Percentiles rank a stretch among this genome's conserved stretches.
These are phyloP conservation scores for Ylistrum balloti DNA, from an alignment of 1,140 invertebrate genomes.

Conservation along the genomic window DNA sequence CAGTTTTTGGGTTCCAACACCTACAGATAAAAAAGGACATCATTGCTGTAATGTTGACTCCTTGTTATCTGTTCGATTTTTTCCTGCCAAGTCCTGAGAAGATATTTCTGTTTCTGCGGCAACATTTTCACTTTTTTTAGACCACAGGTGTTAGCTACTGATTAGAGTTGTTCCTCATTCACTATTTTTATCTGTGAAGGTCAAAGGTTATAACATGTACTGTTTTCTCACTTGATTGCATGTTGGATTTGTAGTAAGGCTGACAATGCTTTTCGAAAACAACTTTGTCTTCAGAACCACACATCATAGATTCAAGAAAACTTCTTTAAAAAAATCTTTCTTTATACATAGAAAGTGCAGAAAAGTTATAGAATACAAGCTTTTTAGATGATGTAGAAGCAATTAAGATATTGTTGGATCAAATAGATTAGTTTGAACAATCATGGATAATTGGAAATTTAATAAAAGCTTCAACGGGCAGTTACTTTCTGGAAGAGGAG, in stretches of 20 bases:
- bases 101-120: not conserved
- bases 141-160: not conserved
- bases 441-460: too few species aligned
- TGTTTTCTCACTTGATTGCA: not conserved
- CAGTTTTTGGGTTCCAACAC: not conserved
- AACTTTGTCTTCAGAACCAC: not conserved
- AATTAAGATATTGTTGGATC: too few species aligned
- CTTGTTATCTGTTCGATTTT: not conserved
- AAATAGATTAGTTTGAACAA: too few species aligned
- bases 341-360: not conserved
- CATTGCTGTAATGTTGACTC: not conserved
- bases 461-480: too few species aligned
- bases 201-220: not conserved
- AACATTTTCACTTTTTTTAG: conserved; percentile 10
- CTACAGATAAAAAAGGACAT: not conserved
- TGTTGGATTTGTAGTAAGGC: not conserved
- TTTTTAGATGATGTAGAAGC: not conserved
- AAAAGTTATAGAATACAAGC: not conserved
- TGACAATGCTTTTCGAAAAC: not conserved
- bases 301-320: not conserved
- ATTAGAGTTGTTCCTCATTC: not conserved
- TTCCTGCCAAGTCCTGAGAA: not conserved
- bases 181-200: not conserved
- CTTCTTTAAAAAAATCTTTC: not conserved
- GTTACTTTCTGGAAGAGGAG: too few species aligned